These are phyloP conservation scores for Acronicta aceris DNA, from an alignment of 2,888 invertebrate genomes.

Conservation along the genomic window DNA sequence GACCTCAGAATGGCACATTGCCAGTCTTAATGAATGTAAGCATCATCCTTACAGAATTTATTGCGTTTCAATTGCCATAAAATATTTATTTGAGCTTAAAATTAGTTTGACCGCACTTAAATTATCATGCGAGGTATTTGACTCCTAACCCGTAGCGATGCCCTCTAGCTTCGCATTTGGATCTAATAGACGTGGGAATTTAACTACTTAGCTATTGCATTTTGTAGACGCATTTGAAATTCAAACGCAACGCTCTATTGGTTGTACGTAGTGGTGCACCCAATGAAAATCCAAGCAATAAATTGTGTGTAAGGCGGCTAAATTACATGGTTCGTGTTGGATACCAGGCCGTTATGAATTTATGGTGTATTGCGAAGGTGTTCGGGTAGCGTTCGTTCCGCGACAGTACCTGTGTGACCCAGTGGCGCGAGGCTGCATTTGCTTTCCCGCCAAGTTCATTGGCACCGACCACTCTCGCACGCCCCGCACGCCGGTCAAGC, in stretches of 20 bases:
- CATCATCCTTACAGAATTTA: conserved; percentile 72
- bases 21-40: conserved; percentile 77
- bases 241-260: conserved; percentile 71
- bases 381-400: conserved; percentile 70
- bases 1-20: conserved; percentile 79
- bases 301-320: conserved; percentile 65
- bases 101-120: conserved; percentile 43
- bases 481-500: conserved; percentile 63
- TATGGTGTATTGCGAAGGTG: conserved; percentile 67
- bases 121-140: conserved; percentile 48
- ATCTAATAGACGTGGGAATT: conserved; percentile 76
- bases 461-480: conserved; percentile 69
- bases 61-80: conserved; percentile 62
- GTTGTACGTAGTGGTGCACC: conserved; percentile 60
- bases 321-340: conserved; percentile 66
- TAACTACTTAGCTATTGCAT: conserved; percentile 64
- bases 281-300: conserved; percentile 72
- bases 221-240: conserved; percentile 72
- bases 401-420: conserved; percentile 79
- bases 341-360: conserved; percentile 61
- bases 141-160: conserved; percentile 44
- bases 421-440: conserved; percentile 78
- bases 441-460: conserved; percentile 87
- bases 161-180: conserved; percentile 57
- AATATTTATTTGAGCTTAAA: conserved; percentile 48